These are phyloP conservation scores for Nineta flava DNA, from an alignment of 2,888 invertebrate species.

Conservation along the genomic window DNA sequence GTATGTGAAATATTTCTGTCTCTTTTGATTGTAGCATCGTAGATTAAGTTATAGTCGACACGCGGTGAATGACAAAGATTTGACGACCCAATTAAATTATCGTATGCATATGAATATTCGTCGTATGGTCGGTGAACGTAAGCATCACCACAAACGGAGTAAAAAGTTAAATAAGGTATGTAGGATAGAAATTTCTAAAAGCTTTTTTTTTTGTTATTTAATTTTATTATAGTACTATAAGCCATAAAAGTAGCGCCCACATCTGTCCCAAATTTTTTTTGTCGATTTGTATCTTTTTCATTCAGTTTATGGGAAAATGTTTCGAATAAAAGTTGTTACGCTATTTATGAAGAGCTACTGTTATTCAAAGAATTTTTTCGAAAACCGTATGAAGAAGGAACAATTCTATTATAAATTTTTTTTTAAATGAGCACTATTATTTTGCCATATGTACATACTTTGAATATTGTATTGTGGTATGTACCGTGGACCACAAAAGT, in stretches of 20 bases:
- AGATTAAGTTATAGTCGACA: conserved; percentile 81
- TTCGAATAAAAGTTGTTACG: no score
- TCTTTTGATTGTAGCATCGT: conserved; percentile 46
- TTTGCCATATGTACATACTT: no score
- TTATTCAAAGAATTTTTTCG: no score
- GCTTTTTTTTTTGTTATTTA: not conserved
- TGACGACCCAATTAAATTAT: conserved; percentile 74
- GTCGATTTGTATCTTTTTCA: no score
- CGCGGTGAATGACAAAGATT: conserved; percentile 76
- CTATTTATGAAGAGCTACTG: no score
- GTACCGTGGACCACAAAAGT: no score
- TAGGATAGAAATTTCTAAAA: not conserved
- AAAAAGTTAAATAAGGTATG: conserved; percentile 68
- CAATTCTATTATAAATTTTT: no score
- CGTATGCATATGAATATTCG: conserved; percentile 83
- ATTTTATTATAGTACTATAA: not conserved
- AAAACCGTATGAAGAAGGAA: no score
- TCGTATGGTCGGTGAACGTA: conserved; percentile 70
- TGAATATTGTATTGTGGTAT: no score
- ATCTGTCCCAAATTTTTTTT: not conserved
- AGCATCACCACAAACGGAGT: conserved; percentile 70
- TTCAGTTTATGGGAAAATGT: no score
- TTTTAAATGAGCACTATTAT: no score
- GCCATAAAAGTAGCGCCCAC: not conserved
- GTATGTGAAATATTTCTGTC: no score